Conservation (phyloP, 2,888 invertebrate species). For the Dryadula phaetusa region DNA sequence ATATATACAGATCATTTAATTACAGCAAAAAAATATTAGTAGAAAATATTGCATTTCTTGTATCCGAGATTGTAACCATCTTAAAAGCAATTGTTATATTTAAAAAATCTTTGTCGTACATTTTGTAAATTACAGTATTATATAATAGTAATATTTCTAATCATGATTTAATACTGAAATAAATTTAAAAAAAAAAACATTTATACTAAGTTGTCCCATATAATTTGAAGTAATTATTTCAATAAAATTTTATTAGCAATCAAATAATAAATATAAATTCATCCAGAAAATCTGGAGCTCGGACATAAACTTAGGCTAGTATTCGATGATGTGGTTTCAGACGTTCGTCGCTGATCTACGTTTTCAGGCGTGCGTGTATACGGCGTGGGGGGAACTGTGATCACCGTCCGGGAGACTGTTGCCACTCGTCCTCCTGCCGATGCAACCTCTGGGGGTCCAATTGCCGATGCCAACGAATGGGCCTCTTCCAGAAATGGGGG, state of each 20-base stretch:
- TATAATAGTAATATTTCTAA: too few relatives aligned
- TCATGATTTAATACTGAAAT: too few relatives aligned
- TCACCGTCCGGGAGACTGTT: constrained; percentile 93
- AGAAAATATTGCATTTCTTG: not conserved
- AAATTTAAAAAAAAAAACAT: too few relatives aligned
- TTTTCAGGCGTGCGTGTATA: constrained; percentile 93
- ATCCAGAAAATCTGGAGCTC: constrained; percentile 45
- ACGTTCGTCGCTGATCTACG: constrained; percentile 93
- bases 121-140: not conserved
- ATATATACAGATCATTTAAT: not conserved
- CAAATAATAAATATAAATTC: too few relatives aligned
- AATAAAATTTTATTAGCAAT: too few relatives aligned
- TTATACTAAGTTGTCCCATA: too few relatives aligned
- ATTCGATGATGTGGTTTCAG: constrained; percentile 86
- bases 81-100: not conserved
- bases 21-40: not conserved
- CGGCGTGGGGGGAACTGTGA: constrained; percentile 93
- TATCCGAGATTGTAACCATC: not conserved
- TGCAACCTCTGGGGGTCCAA: constrained; percentile 96
- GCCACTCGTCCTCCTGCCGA: constrained; percentile 93
- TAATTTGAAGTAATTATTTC: too few relatives aligned
- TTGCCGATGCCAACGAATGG: constrained; percentile 94
- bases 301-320: constrained; percentile 75
- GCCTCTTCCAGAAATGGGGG: constrained; percentile 95
- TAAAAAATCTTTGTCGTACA: not conserved